Percentiles rank a stretch among this genome's conserved stretches.
phyloP scores from a whole-genome alignment of 2,888 invertebrate genomes.

The Agrotis ipsilon region DNA sequence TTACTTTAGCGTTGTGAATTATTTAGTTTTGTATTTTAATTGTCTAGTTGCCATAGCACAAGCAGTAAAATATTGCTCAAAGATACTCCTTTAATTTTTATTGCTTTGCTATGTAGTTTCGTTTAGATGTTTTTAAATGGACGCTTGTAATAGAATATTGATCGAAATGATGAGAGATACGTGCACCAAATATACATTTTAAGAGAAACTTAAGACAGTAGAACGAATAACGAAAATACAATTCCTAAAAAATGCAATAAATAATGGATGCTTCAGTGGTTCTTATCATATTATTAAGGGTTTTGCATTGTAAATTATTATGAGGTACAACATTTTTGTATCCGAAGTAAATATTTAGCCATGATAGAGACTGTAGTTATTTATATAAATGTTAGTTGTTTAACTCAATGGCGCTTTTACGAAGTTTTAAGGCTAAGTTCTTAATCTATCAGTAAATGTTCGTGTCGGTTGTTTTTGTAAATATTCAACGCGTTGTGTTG shows the following conservation, averaged over 20 bases:
- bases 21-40: slow-evolving; percentile 68
- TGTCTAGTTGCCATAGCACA: slow-evolving; percentile 76
- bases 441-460: slow-evolving; percentile 65
- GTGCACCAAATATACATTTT: slow-evolving; percentile 70
- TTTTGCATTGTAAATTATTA: slow-evolving; percentile 64
- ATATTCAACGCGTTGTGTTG: slow-evolving; percentile 68
- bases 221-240: slow-evolving; percentile 58
- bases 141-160: slow-evolving; percentile 70
- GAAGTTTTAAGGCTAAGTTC: slow-evolving; percentile 75
- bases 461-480: slow-evolving; percentile 77
- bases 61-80: slow-evolving; percentile 80
- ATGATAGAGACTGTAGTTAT: slow-evolving; percentile 87
- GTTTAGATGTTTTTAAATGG: slow-evolving; percentile 71
- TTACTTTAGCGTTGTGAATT: slow-evolving; percentile 64
- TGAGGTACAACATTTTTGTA: slow-evolving; percentile 66
- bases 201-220: slow-evolving; percentile 60
- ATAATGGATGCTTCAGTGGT: slow-evolving; percentile 72
- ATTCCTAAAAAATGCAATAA: slow-evolving; percentile 77
- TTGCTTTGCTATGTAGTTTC: slow-evolving; percentile 74
- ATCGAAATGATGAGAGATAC: slow-evolving; percentile 69
- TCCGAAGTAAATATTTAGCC: slow-evolving; percentile 77
- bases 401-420: slow-evolving; percentile 82
- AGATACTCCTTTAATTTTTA: slow-evolving; percentile 69
- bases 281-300: slow-evolving; percentile 64
- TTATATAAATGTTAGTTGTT: slow-evolving; percentile 88